phyloP scores from a whole-genome alignment of 2,797 vertebrate species.

The Coranthus polyacanthus region DNA sequence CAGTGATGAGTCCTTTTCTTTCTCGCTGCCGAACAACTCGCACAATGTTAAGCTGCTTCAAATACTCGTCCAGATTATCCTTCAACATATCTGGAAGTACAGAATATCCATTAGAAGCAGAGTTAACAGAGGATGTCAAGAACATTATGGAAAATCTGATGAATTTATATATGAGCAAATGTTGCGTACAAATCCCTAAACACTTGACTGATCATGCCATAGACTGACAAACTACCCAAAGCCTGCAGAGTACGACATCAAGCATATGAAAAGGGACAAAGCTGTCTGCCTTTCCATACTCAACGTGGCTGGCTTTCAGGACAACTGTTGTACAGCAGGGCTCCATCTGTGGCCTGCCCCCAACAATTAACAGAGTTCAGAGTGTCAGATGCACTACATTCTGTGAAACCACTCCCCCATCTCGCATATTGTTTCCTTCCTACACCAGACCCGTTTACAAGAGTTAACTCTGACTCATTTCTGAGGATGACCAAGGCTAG shows the following conservation, averaged over 20 bases:
- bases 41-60: constrained; percentile 92
- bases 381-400: constrained; percentile 33
- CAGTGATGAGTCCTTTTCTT: constrained; percentile 96
- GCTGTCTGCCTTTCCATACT: constrained; percentile 35
- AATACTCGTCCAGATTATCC: constrained; percentile 91
- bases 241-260: constrained; percentile 27
- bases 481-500: constrained; percentile 43
- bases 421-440: constrained; percentile 28
- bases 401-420: constrained; percentile 29
- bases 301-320: constrained; percentile 40
- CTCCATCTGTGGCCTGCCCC: constrained; percentile 29
- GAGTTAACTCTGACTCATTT: constrained; percentile 38
- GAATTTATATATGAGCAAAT: not conserved
- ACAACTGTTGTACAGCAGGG: constrained; percentile 33
- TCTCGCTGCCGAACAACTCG: constrained; percentile 93
- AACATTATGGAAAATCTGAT: not conserved
- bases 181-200: not conserved
- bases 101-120: not conserved
- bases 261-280: constrained; percentile 32
- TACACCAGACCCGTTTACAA: constrained; percentile 60
- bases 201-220: too few relatives aligned
- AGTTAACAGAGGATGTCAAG: not conserved
- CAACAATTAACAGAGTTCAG: constrained; percentile 26
- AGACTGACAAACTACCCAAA: too few relatives aligned
- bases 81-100: constrained; percentile 89